Percentiles rank a stretch among this genome's conserved stretches.
Evolutionary conservation across 2,888 invertebrate species (phyloP).

Genomic region (Toxonevra muliebris): DNA sequence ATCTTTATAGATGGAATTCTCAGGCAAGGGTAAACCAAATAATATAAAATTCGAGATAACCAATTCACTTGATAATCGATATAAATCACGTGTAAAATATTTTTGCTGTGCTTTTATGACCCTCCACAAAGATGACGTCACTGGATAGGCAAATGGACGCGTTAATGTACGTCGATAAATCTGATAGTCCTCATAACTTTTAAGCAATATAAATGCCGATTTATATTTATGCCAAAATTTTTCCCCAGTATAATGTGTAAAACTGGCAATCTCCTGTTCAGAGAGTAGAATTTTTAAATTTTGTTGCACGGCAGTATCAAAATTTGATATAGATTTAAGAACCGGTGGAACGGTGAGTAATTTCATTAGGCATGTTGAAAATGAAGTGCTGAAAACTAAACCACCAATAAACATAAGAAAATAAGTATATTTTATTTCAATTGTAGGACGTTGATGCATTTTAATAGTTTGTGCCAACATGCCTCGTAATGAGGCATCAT

Average conservation of each 20-base stretch:
- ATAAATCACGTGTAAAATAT: conserved; percentile 18
- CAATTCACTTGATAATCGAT: conserved; percentile 12
- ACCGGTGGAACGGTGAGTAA: conserved; percentile 20
- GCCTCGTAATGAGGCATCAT: conserved; percentile 10
- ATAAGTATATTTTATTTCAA: neutral
- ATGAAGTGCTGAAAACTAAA: conserved; percentile 5
- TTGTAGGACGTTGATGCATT: neutral
- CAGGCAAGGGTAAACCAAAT: conserved; percentile 6
- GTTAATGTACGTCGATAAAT: conserved; percentile 13
- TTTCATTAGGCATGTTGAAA: conserved; percentile 8
- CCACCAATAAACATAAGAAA: conserved; percentile 10
- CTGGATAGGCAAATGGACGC: neutral
- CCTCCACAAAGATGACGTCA: conserved; percentile 12
- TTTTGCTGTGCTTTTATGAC: conserved; percentile 15
- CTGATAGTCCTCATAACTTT: conserved; percentile 15
- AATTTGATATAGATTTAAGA: neutral
- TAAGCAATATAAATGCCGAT: neutral
- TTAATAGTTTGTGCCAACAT: conserved; percentile 9
- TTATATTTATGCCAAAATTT: conserved; percentile 13
- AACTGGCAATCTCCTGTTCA: neutral
- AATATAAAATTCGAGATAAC: conserved; percentile 8
- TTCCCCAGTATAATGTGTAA: conserved; percentile 3
- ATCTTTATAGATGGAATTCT: conserved; percentile 42
- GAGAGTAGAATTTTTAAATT: conserved; percentile 12
- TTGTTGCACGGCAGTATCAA: neutral